These are phyloP conservation scores for Coptotermes formosanus DNA, from an alignment of 1,140 invertebrate genomes.

Conservation along the genomic window DNA sequence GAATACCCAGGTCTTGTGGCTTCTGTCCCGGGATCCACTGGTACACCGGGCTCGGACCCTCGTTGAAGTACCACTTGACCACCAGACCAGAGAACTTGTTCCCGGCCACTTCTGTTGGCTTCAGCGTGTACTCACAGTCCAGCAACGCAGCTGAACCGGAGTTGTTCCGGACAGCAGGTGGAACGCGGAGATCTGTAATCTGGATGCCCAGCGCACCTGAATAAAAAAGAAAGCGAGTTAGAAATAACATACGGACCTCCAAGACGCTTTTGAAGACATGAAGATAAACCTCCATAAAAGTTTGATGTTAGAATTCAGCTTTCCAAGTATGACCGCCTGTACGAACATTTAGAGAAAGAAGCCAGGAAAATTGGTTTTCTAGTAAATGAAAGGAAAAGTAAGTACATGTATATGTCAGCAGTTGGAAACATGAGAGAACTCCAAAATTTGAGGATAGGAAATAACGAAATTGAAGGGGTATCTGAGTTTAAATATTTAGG, in stretches of 20 bases:
- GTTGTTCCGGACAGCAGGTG: slow-evolving; percentile 63
- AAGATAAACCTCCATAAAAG: too few species aligned
- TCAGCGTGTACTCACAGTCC: slow-evolving; percentile 70
- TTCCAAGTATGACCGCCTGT: too few species aligned
- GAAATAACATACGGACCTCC: neutral
- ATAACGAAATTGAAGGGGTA: too few species aligned
- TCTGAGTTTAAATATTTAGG: too few species aligned
- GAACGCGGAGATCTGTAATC: slow-evolving; percentile 67
- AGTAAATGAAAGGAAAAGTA: too few species aligned
- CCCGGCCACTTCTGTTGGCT: slow-evolving; percentile 46
- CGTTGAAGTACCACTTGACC: slow-evolving; percentile 78
- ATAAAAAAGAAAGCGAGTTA: neutral
- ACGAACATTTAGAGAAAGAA: too few species aligned
- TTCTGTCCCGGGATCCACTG: slow-evolving; percentile 69
- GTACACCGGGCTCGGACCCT: slow-evolving; percentile 64
- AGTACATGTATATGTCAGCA: too few species aligned
- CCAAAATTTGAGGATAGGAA: too few species aligned
- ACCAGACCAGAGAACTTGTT: slow-evolving; percentile 58
- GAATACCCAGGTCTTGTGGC: slow-evolving; percentile 59
- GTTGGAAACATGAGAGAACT: too few species aligned
- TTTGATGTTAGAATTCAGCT: too few species aligned
- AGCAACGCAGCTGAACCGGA: slow-evolving; percentile 63
- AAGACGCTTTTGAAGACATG: too few species aligned
- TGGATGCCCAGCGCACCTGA: slow-evolving; percentile 58
- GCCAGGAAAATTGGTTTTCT: too few species aligned